Base-by-base conservation (phyloP, 1,140 invertebrate genomes). In the Magallana gigas region DNA sequence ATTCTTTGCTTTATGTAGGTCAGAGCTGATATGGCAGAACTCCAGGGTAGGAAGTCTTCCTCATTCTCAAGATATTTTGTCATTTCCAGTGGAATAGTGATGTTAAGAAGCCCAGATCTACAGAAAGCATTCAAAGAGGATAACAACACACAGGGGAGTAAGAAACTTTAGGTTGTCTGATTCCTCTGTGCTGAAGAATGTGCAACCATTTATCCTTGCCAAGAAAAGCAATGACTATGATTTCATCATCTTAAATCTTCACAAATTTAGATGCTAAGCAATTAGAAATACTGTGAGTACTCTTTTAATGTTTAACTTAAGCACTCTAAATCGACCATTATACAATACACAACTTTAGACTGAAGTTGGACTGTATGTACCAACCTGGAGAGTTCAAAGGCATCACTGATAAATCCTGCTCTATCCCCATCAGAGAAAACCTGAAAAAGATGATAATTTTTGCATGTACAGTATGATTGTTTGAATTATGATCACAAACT, bases 391-490 rank as follows among this genome's bases (percentile, higher is more conserved):
- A 98, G 94, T 91, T 97, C 97, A 90, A 98, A 95, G 0, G 97
- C 96, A 93, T 98, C 98, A 92, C 98, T 97, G 0, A 98, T 95
- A 1, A 98, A 94, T 92, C 98, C 98, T 0, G 98, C 98, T 87
- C 98, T 94, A 93, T 98, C 98, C 36, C 97, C 96, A 0, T 96
- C 95, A 62, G 96, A 95, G 80, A 98, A 97, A 9, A 94, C 92
- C 60, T 96, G 87, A 5, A 86, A 85, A 6, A 86, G n/a, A 59
- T 62, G 86, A 8, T 48, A 4, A 48, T 48, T 48, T 48, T 48
- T 48, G 36, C 36, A 48, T 48, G 36, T 48, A 48, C 23, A 23
- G 23, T 23, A 23, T 23, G 23, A 23, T 23, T 48, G 36, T 4
- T 48, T 48, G 36, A 48, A 48, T 48, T 48, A 4, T 48, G 36